Conservation (phyloP, 2,888 invertebrate genomes). For the Drosophila stalkeri region DNA sequence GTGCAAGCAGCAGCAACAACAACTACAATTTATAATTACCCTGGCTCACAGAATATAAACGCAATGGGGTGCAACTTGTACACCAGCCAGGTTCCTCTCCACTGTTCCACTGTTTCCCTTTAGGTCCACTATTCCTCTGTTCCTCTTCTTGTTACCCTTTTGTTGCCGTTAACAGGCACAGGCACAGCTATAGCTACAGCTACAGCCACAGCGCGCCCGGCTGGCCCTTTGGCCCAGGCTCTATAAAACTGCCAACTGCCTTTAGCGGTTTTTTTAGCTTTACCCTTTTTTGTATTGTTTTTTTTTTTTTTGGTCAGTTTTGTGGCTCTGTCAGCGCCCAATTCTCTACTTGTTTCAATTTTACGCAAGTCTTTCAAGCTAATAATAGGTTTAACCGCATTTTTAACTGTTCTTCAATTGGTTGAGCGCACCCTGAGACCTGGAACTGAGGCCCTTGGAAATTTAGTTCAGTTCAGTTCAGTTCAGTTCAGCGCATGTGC, state of each 20-base stretch:
- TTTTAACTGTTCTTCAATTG: slow-evolving; percentile 77
- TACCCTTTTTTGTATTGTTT: slow-evolving; percentile 54
- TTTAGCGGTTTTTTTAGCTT: slow-evolving; percentile 69
- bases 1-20: slow-evolving; percentile 30
- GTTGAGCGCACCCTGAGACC: slow-evolving; percentile 47
- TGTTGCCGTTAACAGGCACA: slow-evolving; percentile 8
- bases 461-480: too few species aligned
- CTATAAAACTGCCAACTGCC: slow-evolving; percentile 62
- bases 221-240: slow-evolving; percentile 18
- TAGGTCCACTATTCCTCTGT: slow-evolving; percentile 15
- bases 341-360: slow-evolving; percentile 71
- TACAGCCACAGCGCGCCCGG: neutral
- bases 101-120: neutral
- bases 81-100: slow-evolving; percentile 39
- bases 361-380: slow-evolving; percentile 68
- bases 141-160: slow-evolving; percentile 32
- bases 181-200: slow-evolving; percentile 2
- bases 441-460: slow-evolving; percentile 27
- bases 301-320: slow-evolving; percentile 22
- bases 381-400: slow-evolving; percentile 81
- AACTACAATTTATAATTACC: slow-evolving; percentile 70
- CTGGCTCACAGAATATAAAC: slow-evolving; percentile 51
- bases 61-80: slow-evolving; percentile 65
- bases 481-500: slow-evolving; percentile 66
- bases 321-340: slow-evolving; percentile 41